A percentile compares a stretch with the other conserved stretches of the same genome.
Conservation (phyloP, 2,888 invertebrate genomes). For the Brassicogethes aeneus region DNA sequence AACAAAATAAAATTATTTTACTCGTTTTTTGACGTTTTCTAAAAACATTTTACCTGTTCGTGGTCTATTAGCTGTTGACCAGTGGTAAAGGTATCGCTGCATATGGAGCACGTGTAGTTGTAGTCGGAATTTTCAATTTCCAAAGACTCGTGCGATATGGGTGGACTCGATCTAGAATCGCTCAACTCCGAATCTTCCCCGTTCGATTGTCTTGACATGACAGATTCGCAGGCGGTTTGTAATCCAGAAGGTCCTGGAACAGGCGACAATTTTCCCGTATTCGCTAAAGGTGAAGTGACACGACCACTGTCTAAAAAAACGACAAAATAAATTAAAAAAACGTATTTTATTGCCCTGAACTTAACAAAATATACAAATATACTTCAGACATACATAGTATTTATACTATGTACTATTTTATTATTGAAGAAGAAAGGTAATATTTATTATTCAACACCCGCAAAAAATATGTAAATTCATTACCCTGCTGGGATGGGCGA, state of each 20-base stretch:
- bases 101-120: conserved; percentile 3
- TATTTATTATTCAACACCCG: too few species aligned
- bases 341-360: too few species aligned
- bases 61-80: conserved; percentile 15
- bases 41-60: conserved; percentile 16
- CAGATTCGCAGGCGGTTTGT: not conserved
- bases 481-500: too few species aligned
- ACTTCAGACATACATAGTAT: too few species aligned
- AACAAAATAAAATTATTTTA: conserved; percentile 22
- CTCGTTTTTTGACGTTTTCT: too few species aligned
- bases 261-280: not conserved
- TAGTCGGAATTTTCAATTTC: conserved; percentile 12
- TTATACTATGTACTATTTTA: too few species aligned
- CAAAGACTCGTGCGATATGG: conserved; percentile 11
- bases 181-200: conserved; percentile 12
- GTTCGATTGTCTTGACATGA: not conserved
- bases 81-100: conserved; percentile 12
- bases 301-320: too few species aligned
- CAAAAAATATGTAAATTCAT: too few species aligned
- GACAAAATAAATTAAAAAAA: too few species aligned
- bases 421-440: too few species aligned
- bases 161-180: conserved; percentile 12
- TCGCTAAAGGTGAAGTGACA: too few species aligned
- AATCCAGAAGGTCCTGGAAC: conserved; percentile 1
- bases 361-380: too few species aligned